phyloP scores from a whole-genome alignment of 2,113 vertebrate genomes.

The Hippocampus comes region DNA sequence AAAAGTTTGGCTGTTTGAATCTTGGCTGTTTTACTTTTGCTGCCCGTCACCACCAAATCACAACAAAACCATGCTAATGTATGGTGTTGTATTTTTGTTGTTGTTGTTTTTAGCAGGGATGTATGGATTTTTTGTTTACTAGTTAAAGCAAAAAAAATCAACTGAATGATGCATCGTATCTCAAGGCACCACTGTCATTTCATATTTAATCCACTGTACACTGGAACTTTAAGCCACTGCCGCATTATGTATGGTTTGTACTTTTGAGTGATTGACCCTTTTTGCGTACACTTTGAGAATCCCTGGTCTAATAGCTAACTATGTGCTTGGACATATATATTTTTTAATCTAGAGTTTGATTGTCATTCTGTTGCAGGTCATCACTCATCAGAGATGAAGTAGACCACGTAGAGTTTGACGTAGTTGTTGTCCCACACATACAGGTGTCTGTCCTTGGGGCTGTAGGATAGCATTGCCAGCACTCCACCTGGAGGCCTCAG shows the following conservation, averaged over 20 bases:
- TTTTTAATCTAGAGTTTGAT: background rate
- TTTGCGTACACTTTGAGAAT: background rate
- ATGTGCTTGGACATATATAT: background rate
- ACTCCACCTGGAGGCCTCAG: conserved; percentile 80
- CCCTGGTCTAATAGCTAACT: background rate
- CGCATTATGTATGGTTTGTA: background rate
- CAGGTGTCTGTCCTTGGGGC: conserved; percentile 78
- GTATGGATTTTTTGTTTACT: background rate
- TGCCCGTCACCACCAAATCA: too few species aligned
- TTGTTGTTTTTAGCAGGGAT: too few species aligned
- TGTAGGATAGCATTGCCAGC: conserved; percentile 92
- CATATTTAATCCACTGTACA: background rate
- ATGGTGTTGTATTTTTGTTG: too few species aligned
- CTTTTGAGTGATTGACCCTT: background rate
- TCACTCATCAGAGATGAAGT: conserved; percentile 70
- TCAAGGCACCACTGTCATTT: background rate
- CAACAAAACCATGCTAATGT: too few species aligned
- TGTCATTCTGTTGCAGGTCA: background rate
- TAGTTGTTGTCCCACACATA: conserved; percentile 88
- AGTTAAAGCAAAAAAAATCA: background rate
- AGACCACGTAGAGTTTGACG: conserved; percentile 80
- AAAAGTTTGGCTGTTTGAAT: too few species aligned
- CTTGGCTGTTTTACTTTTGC: too few species aligned
- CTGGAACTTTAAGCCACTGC: background rate
- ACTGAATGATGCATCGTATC: background rate